Evolutionary conservation across 2,888 invertebrate genomes (phyloP), one percentile per base, ranked within the genome.

Genomic region (Plusia festucae): DNA sequence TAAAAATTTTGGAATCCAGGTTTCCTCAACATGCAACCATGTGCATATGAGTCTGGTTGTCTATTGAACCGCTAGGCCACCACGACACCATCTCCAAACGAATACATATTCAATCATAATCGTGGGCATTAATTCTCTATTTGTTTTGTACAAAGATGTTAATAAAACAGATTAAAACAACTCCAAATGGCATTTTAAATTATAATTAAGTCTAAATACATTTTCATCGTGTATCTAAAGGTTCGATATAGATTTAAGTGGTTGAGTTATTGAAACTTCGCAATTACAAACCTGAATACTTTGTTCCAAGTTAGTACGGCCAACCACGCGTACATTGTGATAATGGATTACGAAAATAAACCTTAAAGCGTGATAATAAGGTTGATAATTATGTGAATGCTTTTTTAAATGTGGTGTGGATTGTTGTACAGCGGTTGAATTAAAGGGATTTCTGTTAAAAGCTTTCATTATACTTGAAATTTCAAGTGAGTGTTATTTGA

Each of bases 221-320:
- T 65, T 52, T 55, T 56, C 56, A 32, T 56, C 49, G 20, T 32
- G 16, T 65, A 65, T 53, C 56, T 71, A 54, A 60, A 59, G 22
- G 56, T 46, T 61, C 49, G 22, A 51, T 65, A 65, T 64, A 59
- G 66, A 63, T 65, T 56, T 59, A 56, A 70, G 53, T 57, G 72
- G 53, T 65, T 60, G 54, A 61, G 65, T 64, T 63, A 66, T 71
- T 57, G 16, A 74, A 76, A 74, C 70, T 72, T 70, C 53, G 44
- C 49, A 64, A 74, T 73, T 70, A 68, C 32, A 66, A 62, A 24
- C 46, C 44, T 58, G 53, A 63, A 68, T 68, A 62, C 54, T 70
- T 60, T 55, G 52, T 60, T 13, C 18, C 9, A 40, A 65, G 60
- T 71, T 66, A 64, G 65, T 51, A 40, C 40, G 40, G 40, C 40